A percentile compares a stretch with the other conserved stretches of the same genome.
Conservation (phyloP, 2,113 vertebrate genomes). For the Pyrgilauda ruficollis region DNA sequence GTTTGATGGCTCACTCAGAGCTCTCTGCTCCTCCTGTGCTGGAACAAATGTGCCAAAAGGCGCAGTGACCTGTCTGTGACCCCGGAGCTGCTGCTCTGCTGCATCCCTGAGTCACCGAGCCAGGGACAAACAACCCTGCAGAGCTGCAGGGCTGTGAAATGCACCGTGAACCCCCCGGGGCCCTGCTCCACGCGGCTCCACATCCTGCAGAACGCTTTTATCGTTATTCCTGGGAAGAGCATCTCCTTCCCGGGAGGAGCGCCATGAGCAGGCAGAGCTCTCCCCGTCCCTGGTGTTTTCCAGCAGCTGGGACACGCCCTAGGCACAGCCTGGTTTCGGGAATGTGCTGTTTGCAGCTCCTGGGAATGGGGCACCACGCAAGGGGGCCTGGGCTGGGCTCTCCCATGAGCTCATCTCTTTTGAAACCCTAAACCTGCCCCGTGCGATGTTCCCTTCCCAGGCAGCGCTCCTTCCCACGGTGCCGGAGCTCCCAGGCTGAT, state of each 20-base stretch:
- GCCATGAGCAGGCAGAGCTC: not conserved
- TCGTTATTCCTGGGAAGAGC: not conserved
- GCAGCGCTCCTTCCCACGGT: not conserved
- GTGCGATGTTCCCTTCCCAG: not conserved
- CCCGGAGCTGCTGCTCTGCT: not conserved
- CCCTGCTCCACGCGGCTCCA: not conserved
- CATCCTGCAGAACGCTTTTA: not conserved
- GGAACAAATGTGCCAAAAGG: not conserved
- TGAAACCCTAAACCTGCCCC: conserved; percentile 10
- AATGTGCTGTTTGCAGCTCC: not conserved
- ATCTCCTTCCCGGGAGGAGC: not conserved
- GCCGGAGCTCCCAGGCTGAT: not conserved
- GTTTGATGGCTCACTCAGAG: fast-evolving
- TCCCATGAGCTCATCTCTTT: conserved; percentile 21
- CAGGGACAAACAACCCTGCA: not conserved
- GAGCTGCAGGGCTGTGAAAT: not conserved
- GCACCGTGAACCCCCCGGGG: not conserved
- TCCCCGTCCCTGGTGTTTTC: not conserved
- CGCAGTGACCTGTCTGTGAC: not conserved
- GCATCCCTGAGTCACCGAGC: not conserved
- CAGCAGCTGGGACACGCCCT: not conserved
- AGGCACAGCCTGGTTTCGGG: not conserved
- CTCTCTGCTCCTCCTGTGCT: not conserved
- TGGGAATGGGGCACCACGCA: not conserved
- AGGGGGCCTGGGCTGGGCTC: conserved; percentile 3